Evolutionary conservation across 2,888 invertebrate genomes (phyloP).

Genomic region (Hemaris fuciformis): DNA sequence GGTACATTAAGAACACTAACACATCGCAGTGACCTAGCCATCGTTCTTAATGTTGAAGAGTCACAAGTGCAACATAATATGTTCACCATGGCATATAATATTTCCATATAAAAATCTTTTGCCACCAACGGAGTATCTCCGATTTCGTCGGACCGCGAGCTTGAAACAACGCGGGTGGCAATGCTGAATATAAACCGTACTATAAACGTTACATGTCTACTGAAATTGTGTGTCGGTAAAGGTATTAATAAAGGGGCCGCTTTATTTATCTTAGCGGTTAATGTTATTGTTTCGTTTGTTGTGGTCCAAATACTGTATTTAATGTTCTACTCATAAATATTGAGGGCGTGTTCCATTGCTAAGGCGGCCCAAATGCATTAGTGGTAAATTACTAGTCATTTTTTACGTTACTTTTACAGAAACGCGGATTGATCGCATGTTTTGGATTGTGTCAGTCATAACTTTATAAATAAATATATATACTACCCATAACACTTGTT

Average conservation of each 20-base stretch:
- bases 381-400: neutral
- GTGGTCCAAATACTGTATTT: slow-evolving; percentile 30
- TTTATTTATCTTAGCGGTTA: slow-evolving; percentile 17
- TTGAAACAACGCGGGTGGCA: slow-evolving; percentile 69
- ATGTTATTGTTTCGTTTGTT: slow-evolving; percentile 16
- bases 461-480: too few relatives aligned
- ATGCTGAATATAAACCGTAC: slow-evolving; percentile 68
- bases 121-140: slow-evolving; percentile 39
- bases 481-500: too few relatives aligned
- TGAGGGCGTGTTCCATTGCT: neutral
- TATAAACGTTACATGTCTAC: slow-evolving; percentile 54
- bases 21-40: neutral
- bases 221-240: slow-evolving; percentile 35
- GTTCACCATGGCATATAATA: slow-evolving; percentile 19
- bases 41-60: neutral
- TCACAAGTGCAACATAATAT: slow-evolving; percentile 1
- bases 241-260: slow-evolving; percentile 30
- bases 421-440: neutral
- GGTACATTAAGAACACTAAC: neutral
- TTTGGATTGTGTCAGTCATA: neutral
- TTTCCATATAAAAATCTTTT: slow-evolving; percentile 39
- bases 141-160: slow-evolving; percentile 55
- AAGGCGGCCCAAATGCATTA: neutral
- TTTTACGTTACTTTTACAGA: neutral
- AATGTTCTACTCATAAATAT: neutral